Evolutionary conservation across 35 echinoderm and acorn worm species (phyloP).

Genomic region (Ophiothrix spiculata): DNA sequence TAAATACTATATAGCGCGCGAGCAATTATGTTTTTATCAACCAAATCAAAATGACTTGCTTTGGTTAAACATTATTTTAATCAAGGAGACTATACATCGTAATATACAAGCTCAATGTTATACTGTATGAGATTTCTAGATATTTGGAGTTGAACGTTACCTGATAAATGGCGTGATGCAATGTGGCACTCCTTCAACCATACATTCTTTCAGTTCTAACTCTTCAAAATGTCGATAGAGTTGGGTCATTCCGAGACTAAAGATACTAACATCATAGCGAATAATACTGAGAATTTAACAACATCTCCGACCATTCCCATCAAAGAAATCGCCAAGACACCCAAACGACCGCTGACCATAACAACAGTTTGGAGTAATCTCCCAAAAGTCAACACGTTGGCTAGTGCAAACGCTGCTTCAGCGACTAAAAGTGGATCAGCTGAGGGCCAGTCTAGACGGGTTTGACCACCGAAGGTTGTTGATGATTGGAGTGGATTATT

Average conservation of each 20-base stretch:
- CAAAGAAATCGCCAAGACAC: conserved; percentile 59
- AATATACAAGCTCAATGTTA: too few relatives aligned
- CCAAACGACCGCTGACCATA: conserved; percentile 26
- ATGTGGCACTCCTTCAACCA: too few relatives aligned
- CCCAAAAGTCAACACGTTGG: conserved; percentile 55
- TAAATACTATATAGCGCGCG: too few relatives aligned
- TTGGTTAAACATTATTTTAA: too few relatives aligned
- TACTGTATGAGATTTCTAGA: too few relatives aligned
- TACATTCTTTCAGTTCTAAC: not conserved
- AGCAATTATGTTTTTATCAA: too few relatives aligned
- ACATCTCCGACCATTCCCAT: conserved; percentile 41
- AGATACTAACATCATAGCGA: conserved; percentile 40
- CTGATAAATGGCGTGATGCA: too few relatives aligned
- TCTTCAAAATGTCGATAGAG: conserved; percentile 49
- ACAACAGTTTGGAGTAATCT: conserved; percentile 42
- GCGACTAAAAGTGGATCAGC: conserved; percentile 54
- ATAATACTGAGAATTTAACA: conserved; percentile 26
- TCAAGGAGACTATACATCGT: too few relatives aligned
- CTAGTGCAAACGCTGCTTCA: conserved; percentile 42
- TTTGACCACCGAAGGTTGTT: not conserved
- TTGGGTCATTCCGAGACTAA: conserved; percentile 63
- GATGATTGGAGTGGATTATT: too few relatives aligned
- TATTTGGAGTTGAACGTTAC: too few relatives aligned
- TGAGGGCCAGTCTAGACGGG: conserved; percentile 3
- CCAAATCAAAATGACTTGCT: too few relatives aligned